Percentiles rank a stretch among this genome's conserved stretches.
Evolutionary conservation across 2,113 vertebrate species (phyloP).

Genomic region (Hirundichthys speculiger): DNA sequence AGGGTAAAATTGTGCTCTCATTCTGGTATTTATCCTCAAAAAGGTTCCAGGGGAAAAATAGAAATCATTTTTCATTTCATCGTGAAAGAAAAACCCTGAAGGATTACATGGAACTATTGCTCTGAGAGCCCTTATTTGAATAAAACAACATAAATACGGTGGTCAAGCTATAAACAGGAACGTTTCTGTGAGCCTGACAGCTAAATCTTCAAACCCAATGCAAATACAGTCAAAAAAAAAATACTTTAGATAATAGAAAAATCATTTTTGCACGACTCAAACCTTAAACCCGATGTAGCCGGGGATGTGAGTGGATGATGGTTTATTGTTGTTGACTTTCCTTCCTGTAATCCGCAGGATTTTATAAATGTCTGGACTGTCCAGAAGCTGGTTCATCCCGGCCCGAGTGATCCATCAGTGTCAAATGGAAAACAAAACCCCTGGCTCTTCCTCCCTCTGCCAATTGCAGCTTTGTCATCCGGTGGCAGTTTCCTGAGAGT

Average conservation of each 20-base stretch:
- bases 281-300: not conserved
- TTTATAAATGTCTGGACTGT: constrained; percentile 58
- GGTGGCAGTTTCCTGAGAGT: constrained; percentile 12
- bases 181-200: constrained; percentile 4
- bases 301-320: constrained; percentile 13
- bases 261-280: not conserved
- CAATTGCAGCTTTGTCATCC: constrained; percentile 29
- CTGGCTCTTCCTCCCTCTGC: constrained; percentile 12
- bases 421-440: constrained; percentile 60
- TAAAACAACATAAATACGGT: constrained; percentile 23
- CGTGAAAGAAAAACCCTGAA: constrained; percentile 55
- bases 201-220: constrained; percentile 2
- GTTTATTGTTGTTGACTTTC: constrained; percentile 26
- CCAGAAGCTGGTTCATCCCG: constrained; percentile 56
- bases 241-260: not conserved
- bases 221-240: not conserved
- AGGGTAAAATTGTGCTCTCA: not conserved
- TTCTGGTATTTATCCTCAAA: constrained; percentile 5
- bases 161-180: constrained; percentile 13
- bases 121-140: constrained; percentile 40
- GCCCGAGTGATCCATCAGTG: constrained; percentile 51
- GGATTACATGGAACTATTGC: constrained; percentile 32
- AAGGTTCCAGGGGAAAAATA: constrained; percentile 6
- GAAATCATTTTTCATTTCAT: constrained; percentile 55
- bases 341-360: constrained; percentile 52